Evolutionary conservation across 2,113 vertebrate species (phyloP).

Genomic region (Plectropomus leopardus): DNA sequence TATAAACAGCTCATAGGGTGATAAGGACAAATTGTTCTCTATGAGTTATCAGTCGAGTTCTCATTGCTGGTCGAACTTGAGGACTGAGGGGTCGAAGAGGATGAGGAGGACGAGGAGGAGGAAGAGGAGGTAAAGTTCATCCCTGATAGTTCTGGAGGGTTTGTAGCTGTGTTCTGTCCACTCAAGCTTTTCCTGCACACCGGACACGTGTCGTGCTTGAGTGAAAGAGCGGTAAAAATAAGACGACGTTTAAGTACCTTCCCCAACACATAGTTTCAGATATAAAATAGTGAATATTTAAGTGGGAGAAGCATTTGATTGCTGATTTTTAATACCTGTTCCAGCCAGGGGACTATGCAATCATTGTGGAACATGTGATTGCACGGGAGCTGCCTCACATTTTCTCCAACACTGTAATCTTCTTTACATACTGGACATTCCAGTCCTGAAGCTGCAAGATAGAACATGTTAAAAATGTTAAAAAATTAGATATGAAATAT

Average conservation of each 20-base stretch:
- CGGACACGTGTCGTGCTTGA: constrained; percentile 97
- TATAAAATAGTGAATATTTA: not conserved
- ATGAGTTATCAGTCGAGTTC: constrained; percentile 92
- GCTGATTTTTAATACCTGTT: constrained; percentile 87
- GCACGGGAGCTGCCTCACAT: constrained; percentile 95
- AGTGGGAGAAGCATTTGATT: not conserved
- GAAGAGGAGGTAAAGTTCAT: constrained; percentile 95
- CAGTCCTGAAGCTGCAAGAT: constrained; percentile 89
- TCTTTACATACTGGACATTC: constrained; percentile 99
- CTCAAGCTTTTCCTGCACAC: constrained; percentile 98
- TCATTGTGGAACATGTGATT: constrained; percentile 98
- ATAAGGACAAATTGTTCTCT: constrained; percentile 69
- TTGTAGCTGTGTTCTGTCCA: constrained; percentile 98
- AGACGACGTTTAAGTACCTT: not conserved
- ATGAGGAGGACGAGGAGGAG: constrained; percentile 85
- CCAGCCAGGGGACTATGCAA: constrained; percentile 98
- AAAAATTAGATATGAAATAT: not conserved
- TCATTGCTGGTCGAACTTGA: constrained; percentile 95
- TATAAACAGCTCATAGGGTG: constrained; percentile 53
- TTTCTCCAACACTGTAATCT: constrained; percentile 94
- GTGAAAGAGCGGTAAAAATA: constrained; percentile 29
- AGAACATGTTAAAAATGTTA: not conserved
- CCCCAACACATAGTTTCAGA: not conserved
- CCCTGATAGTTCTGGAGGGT: constrained; percentile 94
- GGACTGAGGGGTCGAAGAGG: constrained; percentile 80